These are phyloP conservation scores for Sporophila hypoxantha DNA, from an alignment of 2,113 vertebrate genomes.

Conservation along the genomic window DNA sequence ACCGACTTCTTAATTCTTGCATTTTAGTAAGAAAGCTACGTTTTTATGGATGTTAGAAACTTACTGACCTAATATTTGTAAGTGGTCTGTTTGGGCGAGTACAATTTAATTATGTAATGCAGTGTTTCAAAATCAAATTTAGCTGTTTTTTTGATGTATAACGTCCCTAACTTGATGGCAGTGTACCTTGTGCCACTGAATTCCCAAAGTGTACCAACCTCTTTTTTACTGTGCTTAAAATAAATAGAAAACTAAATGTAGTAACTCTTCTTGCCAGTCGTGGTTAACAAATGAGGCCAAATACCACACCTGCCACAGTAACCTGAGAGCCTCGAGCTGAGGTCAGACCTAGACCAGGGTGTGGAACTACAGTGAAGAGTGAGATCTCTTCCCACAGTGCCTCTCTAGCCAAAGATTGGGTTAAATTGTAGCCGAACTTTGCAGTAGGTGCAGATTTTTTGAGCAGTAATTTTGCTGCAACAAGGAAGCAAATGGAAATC, in stretches of 20 bases:
- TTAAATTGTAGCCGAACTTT: not conserved
- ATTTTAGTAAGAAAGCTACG: constrained; percentile 89
- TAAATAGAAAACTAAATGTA: constrained; percentile 84
- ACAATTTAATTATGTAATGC: constrained; percentile 78
- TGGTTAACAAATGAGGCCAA: constrained; percentile 63
- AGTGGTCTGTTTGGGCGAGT: constrained; percentile 78
- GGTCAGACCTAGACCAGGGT: not conserved
- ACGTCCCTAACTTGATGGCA: constrained; percentile 85
- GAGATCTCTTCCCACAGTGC: not conserved
- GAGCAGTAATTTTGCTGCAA: constrained; percentile 37
- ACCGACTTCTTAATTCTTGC: constrained; percentile 90
- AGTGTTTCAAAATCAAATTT: constrained; percentile 72
- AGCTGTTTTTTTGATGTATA: constrained; percentile 77
- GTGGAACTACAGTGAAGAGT: constrained; percentile 3
- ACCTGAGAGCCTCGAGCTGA: not conserved
- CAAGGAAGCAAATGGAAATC: constrained; percentile 34
- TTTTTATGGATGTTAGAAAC: constrained; percentile 85
- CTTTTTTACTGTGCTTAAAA: constrained; percentile 88
- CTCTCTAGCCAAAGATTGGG: constrained; percentile 21
- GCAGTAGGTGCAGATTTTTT: constrained; percentile 34
- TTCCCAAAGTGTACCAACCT: constrained; percentile 86
- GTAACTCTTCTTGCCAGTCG: constrained; percentile 70
- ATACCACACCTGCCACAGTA: constrained; percentile 46
- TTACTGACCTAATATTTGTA: constrained; percentile 83
- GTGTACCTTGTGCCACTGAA: constrained; percentile 90